Evolutionary conservation across 2,797 vertebrate species (phyloP).

Genomic region (Microhierax caerulescens): DNA sequence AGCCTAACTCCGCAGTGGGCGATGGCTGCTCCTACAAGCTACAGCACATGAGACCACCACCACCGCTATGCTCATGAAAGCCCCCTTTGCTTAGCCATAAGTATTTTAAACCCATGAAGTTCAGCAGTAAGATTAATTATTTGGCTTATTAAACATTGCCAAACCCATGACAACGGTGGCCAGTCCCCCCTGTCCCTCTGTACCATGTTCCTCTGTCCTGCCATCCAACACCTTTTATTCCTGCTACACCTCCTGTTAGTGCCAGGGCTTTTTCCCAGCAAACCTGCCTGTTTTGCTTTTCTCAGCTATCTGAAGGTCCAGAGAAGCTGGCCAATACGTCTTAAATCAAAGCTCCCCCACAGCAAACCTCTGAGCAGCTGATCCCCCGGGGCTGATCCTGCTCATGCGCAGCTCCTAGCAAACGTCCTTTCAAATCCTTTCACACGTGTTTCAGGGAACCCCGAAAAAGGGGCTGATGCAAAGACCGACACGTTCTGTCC

Average conservation of each 20-base stretch:
- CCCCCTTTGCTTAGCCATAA: background rate
- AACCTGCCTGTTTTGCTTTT: background rate
- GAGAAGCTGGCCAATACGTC: background rate
- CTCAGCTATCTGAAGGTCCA: background rate
- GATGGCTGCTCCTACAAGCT: background rate
- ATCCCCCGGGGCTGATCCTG: background rate
- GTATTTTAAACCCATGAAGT: background rate
- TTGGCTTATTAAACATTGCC: background rate
- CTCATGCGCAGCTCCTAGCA: background rate
- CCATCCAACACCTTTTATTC: background rate
- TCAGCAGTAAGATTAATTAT: background rate
- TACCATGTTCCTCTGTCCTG: background rate
- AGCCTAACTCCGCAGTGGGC: background rate
- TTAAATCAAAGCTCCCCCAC: background rate
- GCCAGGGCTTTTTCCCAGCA: background rate
- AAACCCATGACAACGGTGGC: background rate
- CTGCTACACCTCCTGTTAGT: background rate
- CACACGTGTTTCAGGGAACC: background rate
- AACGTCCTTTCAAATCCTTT: background rate
- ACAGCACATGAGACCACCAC: background rate
- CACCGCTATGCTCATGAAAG: background rate
- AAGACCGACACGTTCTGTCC: background rate
- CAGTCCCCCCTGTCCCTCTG: background rate
- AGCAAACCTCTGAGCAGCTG: background rate
- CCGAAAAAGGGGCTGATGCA: background rate